Evolutionary conservation across 2,113 vertebrate genomes (phyloP).

Genomic region (Poecilia latipinna): DNA sequence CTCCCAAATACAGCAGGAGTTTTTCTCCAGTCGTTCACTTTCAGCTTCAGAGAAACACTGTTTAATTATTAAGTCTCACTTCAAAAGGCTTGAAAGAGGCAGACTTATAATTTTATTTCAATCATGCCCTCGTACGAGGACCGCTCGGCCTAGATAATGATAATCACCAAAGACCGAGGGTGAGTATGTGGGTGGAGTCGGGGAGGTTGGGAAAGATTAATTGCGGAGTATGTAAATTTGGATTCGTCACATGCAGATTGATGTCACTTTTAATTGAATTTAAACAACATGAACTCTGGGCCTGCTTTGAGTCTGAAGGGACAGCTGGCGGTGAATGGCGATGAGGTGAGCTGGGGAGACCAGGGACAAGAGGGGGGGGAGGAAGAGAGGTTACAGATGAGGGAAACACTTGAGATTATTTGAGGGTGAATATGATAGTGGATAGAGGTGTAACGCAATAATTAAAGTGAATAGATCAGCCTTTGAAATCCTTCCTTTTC

Average conservation of each 20-base stretch:
- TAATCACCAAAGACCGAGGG: constrained; percentile 51
- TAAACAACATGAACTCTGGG: constrained; percentile 75
- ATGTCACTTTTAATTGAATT: constrained; percentile 80
- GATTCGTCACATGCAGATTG: constrained; percentile 76
- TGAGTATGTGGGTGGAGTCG: constrained; percentile 47
- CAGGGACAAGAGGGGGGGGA: constrained; percentile 16
- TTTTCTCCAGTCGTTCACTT: constrained; percentile 25
- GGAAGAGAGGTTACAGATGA: constrained; percentile 24
- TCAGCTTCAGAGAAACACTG: constrained; percentile 9
- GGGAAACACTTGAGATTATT: constrained; percentile 45
- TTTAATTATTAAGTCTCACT: constrained; percentile 59
- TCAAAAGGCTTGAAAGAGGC: constrained; percentile 55
- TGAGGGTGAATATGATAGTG: constrained; percentile 48
- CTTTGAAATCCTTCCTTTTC: too few relatives aligned
- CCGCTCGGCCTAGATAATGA: constrained; percentile 55
- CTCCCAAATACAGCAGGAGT: constrained; percentile 10
- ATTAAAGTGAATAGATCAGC: not conserved
- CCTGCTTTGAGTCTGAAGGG: constrained; percentile 67
- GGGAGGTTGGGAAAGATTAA: constrained; percentile 72
- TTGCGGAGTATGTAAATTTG: constrained; percentile 76
- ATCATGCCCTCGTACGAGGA: constrained; percentile 31
- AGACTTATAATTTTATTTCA: constrained; percentile 61
- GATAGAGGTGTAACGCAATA: not conserved
- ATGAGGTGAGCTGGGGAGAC: constrained; percentile 60
- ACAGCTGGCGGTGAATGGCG: constrained; percentile 74